Conservation (phyloP, 2,113 vertebrate genomes). For the Felis catus region F.catus_Fca126_mat1.0 CM031423.1:34788501-34789000, state of each 20-base stretch:
- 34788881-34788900: background rate
- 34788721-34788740: background rate
- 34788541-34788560: too few species aligned
- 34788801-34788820: background rate
- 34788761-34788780: background rate
- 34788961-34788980: background rate
- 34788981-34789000: background rate
- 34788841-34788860: background rate
- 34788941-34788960: background rate
- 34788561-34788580: too few species aligned
- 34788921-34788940: background rate
- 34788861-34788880: background rate
- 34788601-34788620: too few species aligned
- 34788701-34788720: background rate
- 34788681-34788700: background rate
- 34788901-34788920: background rate
- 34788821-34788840: background rate
- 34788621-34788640: too few species aligned
- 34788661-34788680: background rate
- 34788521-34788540: too few species aligned
- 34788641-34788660: background rate
- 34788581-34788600: rapidly evolving
- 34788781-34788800: background rate
- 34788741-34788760: background rate
- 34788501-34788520: too few species aligned